A percentile compares a stretch with the other conserved stretches of the same genome.
Conservation (phyloP, 2,113 vertebrate genomes). For the Austrofundulus limnaeus region DNA sequence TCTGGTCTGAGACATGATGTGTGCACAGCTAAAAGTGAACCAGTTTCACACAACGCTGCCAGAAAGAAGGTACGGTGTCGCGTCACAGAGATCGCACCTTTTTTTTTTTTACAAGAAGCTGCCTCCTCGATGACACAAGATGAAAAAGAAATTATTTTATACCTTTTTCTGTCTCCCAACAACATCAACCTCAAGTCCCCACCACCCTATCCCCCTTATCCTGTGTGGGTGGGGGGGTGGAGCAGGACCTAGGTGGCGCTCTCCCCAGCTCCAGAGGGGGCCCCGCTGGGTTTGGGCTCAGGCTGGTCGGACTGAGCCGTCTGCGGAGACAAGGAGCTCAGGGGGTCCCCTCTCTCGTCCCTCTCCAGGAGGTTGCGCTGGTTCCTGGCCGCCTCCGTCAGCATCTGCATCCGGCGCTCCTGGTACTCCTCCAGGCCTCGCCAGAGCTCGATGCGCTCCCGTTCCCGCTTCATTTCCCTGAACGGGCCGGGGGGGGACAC, state of each 20-base stretch:
- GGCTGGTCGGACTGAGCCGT: conserved; percentile 62
- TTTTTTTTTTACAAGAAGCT: conserved; percentile 33
- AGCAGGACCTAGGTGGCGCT: conserved; percentile 64
- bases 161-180: conserved; percentile 57
- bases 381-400: conserved; percentile 82
- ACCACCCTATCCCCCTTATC: conserved; percentile 34
- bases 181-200: conserved; percentile 38
- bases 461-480: conserved; percentile 88
- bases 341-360: conserved; percentile 66
- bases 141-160: conserved; percentile 44
- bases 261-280: conserved; percentile 60
- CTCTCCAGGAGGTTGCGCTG: conserved; percentile 82
- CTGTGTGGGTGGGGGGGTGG: background rate
- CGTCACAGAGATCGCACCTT: conserved; percentile 45
- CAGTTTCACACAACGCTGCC: conserved; percentile 68
- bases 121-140: conserved; percentile 48
- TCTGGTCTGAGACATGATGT: conserved; percentile 46
- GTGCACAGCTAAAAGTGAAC: conserved; percentile 60
- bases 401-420: conserved; percentile 84
- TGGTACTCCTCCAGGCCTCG: conserved; percentile 85
- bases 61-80: conserved; percentile 50
- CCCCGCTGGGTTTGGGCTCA: conserved; percentile 69
- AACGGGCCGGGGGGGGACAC: background rate
- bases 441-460: conserved; percentile 87
- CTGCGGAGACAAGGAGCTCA: conserved; percentile 60